Conservation (phyloP, 2,888 invertebrate genomes). For the Acanthacorydalis orientalis region DNA sequence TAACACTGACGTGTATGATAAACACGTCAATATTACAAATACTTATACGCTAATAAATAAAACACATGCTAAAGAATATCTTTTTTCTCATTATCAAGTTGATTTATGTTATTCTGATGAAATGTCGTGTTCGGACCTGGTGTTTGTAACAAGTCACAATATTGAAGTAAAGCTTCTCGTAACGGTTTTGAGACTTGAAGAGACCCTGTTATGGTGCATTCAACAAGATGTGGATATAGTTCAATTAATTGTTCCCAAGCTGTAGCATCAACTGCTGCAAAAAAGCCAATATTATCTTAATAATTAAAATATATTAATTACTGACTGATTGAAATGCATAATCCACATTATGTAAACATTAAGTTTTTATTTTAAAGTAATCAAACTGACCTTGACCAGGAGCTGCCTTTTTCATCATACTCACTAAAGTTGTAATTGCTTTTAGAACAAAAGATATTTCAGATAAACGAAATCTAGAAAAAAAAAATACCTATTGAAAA, state of each 20-base stretch:
- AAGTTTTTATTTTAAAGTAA: background rate
- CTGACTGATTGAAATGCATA: background rate
- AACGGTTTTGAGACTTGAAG: conserved; percentile 64
- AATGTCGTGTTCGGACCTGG: conserved; percentile 21
- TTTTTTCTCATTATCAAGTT: background rate
- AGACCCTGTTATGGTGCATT: conserved; percentile 67
- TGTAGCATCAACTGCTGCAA: conserved; percentile 56
- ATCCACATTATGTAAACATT: background rate
- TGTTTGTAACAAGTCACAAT: conserved; percentile 60
- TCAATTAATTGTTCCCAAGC: conserved; percentile 91
- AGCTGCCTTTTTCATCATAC: conserved; percentile 84
- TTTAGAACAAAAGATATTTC: conserved; percentile 93
- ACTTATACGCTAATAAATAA: too few relatives aligned
- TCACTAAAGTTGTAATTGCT: conserved; percentile 80
- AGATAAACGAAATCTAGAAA: conserved; percentile 69
- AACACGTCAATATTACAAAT: too few relatives aligned
- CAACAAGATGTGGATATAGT: conserved; percentile 78
- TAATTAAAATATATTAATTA: background rate
- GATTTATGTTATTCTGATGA: background rate
- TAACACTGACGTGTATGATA: too few relatives aligned
- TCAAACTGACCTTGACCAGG: conserved; percentile 54
- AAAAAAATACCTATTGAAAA: conserved; percentile 2
- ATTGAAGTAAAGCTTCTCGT: conserved; percentile 74
- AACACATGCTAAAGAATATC: too few relatives aligned
- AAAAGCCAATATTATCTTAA: background rate